Evolutionary conservation across 2,113 vertebrate genomes (phyloP).

Genomic region (Chamaea fasciata): DNA sequence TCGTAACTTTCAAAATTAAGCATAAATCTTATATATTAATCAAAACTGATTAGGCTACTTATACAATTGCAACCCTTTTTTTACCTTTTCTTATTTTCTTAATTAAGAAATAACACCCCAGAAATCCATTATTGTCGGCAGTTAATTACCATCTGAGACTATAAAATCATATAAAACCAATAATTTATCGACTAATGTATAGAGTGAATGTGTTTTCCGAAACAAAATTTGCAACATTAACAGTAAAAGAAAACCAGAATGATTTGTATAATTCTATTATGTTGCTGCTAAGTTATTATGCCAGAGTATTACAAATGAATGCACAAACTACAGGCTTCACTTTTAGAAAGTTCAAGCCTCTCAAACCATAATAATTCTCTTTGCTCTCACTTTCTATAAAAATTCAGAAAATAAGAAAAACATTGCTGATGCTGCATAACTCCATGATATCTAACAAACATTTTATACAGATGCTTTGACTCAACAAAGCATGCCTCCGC

Average conservation of each 20-base stretch:
- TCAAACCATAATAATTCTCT: not conserved
- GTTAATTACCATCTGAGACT: not conserved
- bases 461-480: not conserved
- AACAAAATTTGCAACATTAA: not conserved
- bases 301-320: not conserved
- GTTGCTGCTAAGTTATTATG: not conserved
- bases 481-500: not conserved
- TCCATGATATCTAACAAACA: not conserved
- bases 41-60: not conserved
- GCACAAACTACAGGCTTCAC: not conserved
- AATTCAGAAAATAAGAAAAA: not conserved
- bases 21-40: not conserved
- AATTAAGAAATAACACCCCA: not conserved
- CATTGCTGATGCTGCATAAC: not conserved
- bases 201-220: not conserved
- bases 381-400: not conserved
- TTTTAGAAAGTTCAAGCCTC: not conserved
- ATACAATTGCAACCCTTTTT: not conserved
- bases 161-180: not conserved
- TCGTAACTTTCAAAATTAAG: not conserved
- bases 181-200: not conserved
- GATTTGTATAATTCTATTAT: not conserved
- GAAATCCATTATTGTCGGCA: not conserved
- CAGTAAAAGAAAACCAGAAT: not conserved
- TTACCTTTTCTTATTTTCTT: not conserved